Evolutionary conservation across 2,888 invertebrate species (phyloP).

Genomic region (Exocentrus adspersus): DNA sequence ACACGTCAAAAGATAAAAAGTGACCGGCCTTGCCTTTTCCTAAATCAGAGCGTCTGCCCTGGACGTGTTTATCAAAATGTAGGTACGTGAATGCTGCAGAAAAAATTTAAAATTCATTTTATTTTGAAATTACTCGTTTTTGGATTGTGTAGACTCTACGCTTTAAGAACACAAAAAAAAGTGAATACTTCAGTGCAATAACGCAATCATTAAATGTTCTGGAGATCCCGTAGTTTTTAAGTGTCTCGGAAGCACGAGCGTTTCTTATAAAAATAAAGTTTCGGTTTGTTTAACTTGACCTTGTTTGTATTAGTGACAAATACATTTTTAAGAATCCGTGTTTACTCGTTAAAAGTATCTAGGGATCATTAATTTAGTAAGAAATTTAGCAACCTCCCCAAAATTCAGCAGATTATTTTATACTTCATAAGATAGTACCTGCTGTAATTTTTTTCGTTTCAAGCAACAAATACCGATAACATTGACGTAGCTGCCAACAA

Average conservation of each 20-base stretch:
- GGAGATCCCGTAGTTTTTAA: background rate
- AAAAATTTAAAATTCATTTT: too few relatives aligned
- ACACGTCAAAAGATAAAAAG: conserved; percentile 31
- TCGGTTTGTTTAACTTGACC: background rate
- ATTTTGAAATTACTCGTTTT: too few relatives aligned
- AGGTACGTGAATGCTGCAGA: too few relatives aligned
- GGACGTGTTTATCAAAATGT: conserved; percentile 15
- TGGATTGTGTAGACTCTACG: too few relatives aligned
- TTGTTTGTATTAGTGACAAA: background rate
- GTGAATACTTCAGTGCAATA: background rate
- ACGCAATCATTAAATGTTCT: background rate
- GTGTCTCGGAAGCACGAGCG: background rate
- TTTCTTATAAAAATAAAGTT: background rate
- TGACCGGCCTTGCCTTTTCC: conserved; percentile 33
- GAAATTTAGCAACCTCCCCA: too few relatives aligned
- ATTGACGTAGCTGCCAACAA: conserved; percentile 23
- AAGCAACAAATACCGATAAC: conserved; percentile 24
- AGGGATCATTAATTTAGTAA: too few relatives aligned
- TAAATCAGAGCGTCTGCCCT: conserved; percentile 36
- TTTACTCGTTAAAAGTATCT: too few relatives aligned
- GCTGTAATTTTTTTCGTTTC: too few relatives aligned
- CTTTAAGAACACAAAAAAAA: background rate
- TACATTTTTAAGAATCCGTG: background rate
- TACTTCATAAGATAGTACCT: too few relatives aligned
- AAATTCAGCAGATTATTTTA: too few relatives aligned